Conservation (phyloP, 1,140 invertebrate species). For the Tetramorium alpestre region DNA sequence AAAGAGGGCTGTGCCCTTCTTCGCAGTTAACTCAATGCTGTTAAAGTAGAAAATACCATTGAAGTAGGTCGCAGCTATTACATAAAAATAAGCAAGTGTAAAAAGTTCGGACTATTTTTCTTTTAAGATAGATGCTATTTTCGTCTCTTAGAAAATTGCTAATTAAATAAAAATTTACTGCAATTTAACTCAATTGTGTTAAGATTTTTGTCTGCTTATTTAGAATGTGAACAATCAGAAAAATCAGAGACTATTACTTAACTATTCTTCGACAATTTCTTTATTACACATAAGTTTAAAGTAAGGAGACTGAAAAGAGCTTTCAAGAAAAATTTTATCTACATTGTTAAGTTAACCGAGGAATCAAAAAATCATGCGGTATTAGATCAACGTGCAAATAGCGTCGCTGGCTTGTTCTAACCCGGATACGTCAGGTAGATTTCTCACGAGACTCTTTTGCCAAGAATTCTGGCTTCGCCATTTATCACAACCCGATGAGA, state of each 20-base stretch:
- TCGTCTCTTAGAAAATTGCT: background rate
- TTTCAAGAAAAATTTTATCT: background rate
- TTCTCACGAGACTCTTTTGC: conserved; percentile 48
- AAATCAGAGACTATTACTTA: background rate
- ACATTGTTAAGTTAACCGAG: background rate
- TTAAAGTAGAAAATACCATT: background rate
- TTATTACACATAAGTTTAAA: background rate
- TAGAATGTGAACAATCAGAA: background rate
- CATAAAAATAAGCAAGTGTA: background rate
- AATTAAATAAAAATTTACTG: background rate
- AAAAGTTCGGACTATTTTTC: background rate
- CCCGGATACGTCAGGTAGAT: conserved; percentile 62
- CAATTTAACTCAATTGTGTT: background rate
- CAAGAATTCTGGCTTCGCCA: conserved; percentile 20
- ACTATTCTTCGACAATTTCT: background rate
- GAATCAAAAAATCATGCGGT: background rate
- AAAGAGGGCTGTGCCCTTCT: background rate
- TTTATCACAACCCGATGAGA: conserved; percentile 57
- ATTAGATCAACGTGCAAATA: background rate
- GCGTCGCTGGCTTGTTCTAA: conserved; percentile 21
- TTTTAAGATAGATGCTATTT: background rate
- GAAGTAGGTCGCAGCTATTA: background rate
- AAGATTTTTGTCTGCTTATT: background rate
- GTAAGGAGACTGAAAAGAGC: background rate
- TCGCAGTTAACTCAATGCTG: conserved; percentile 2